Evolutionary conservation across 2,797 vertebrate genomes (phyloP).

Genomic region (Hypotaenidia okinawae): DNA sequence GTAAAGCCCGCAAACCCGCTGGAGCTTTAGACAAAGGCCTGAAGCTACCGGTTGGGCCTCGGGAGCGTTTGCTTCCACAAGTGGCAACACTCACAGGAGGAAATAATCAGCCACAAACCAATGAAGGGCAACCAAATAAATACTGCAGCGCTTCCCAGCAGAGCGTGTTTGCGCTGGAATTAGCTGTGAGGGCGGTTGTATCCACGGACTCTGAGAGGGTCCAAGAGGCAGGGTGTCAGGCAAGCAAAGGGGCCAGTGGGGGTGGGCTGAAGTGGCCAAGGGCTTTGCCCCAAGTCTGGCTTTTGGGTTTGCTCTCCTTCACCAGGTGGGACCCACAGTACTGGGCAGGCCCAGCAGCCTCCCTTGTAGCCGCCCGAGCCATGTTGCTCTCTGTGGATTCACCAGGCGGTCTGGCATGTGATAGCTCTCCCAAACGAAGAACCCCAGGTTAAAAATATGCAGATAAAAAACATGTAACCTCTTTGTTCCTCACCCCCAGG

Average conservation of each 20-base stretch:
- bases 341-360: rapidly evolving
- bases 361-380: rapidly evolving
- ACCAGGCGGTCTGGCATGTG: not conserved
- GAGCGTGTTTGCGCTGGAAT: not conserved
- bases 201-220: not conserved
- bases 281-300: not conserved
- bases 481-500: not conserved
- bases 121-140: not conserved
- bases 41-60: not conserved
- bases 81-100: rapidly evolving
- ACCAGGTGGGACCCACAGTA: rapidly evolving
- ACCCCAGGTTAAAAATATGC: not conserved
- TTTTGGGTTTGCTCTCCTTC: not conserved
- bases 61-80: not conserved
- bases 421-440: rapidly evolving
- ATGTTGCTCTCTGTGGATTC: rapidly evolving
- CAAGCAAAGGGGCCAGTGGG: not conserved
- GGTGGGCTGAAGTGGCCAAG: rapidly evolving
- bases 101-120: not conserved
- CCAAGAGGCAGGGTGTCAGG: too few species aligned
- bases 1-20: rapidly evolving
- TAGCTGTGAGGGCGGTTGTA: not conserved
- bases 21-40: too few species aligned
- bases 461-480: not conserved
- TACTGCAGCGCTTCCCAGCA: rapidly evolving